Evolutionary conservation across 1,140 invertebrate species (phyloP).

Genomic region (Drosophila neocordata): DNA sequence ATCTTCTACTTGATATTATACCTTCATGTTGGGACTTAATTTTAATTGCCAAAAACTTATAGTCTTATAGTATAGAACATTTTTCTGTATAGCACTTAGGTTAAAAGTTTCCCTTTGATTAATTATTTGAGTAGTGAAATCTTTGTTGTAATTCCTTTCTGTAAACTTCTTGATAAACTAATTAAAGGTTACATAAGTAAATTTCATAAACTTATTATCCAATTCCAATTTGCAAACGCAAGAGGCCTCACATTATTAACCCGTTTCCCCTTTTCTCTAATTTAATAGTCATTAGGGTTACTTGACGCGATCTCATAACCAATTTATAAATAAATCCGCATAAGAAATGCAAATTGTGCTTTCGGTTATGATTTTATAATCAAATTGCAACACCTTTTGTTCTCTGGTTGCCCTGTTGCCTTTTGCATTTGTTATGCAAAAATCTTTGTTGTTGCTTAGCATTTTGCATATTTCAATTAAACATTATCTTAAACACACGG

Average conservation of each 20-base stretch:
- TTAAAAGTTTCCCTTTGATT: no score
- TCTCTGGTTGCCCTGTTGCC: background rate
- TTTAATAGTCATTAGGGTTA: constrained; percentile 30
- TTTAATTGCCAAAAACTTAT: no score
- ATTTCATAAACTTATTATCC: background rate
- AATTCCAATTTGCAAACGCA: background rate
- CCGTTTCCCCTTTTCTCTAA: background rate
- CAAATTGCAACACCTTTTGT: constrained; percentile 69
- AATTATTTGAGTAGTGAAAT: no score
- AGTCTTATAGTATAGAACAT: no score
- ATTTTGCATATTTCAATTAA: constrained; percentile 71
- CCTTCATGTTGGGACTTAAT: no score
- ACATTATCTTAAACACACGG: constrained; percentile 60
- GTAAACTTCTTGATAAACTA: background rate
- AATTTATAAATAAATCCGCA: constrained; percentile 53
- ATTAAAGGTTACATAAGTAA: background rate
- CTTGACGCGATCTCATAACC: constrained; percentile 45
- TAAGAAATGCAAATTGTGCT: constrained; percentile 72
- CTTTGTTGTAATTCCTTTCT: background rate
- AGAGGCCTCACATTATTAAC: background rate
- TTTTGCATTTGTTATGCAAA: constrained; percentile 68
- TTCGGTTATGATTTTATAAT: constrained; percentile 47
- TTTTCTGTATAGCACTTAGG: no score
- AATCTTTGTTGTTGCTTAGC: constrained; percentile 41
- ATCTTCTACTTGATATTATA: no score